phyloP scores from a whole-genome alignment of 1,140 invertebrate genomes.

The Bombus breviceps region DNA sequence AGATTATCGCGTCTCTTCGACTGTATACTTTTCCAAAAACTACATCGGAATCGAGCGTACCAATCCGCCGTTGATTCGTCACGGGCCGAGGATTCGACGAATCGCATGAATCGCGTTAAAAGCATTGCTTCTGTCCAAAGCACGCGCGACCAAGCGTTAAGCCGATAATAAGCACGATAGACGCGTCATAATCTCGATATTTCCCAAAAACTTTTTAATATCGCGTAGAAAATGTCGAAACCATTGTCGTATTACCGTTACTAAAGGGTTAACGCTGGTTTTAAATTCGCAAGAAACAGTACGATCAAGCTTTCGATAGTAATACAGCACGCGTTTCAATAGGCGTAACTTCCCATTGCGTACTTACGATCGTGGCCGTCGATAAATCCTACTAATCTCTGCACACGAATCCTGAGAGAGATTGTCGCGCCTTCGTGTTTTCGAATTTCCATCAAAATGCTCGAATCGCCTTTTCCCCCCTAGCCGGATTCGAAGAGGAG shows the following conservation, averaged over 20 bases:
- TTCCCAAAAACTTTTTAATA: too few relatives aligned
- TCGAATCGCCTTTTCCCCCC: slow-evolving; percentile 47
- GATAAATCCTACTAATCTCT: slow-evolving; percentile 53
- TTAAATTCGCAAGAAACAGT: neutral
- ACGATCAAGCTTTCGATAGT: neutral
- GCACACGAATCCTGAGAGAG: slow-evolving; percentile 35
- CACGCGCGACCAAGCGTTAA: slow-evolving; percentile 29
- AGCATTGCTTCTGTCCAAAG: neutral
- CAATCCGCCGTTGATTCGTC: slow-evolving; percentile 49
- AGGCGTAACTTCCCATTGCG: too few relatives aligned
- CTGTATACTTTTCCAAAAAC: slow-evolving; percentile 72
- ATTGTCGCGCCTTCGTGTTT: slow-evolving; percentile 36
- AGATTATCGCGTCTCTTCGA: slow-evolving; percentile 57
- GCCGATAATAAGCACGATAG: slow-evolving; percentile 24
- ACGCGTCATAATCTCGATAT: neutral
- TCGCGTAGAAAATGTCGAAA: neutral
- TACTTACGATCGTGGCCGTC: neutral
- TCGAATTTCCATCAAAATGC: slow-evolving; percentile 67
- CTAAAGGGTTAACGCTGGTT: neutral
- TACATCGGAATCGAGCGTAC: slow-evolving; percentile 65
- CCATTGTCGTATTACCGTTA: neutral
- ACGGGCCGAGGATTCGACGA: slow-evolving; percentile 55
- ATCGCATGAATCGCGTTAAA: slow-evolving; percentile 51
- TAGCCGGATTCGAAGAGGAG: slow-evolving; percentile 32
- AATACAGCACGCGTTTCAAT: neutral